These are phyloP conservation scores for Protomyctophum bolini DNA, from an alignment of 2,113 vertebrate species.

Conservation along the genomic window DNA sequence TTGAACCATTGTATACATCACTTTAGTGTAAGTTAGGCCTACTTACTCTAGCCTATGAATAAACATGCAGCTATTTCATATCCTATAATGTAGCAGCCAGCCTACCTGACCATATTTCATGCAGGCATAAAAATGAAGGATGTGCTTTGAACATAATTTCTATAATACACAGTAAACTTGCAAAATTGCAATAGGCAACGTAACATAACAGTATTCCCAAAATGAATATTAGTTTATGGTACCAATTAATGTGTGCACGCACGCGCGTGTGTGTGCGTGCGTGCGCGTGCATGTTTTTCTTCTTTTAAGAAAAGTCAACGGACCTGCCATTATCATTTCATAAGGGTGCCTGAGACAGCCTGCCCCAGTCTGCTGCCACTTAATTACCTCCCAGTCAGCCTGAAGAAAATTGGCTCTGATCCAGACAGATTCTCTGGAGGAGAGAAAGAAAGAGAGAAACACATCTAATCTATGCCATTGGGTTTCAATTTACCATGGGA, in stretches of 20 bases:
- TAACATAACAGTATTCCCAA: too few relatives aligned
- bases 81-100: background rate
- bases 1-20: too few relatives aligned
- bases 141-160: background rate
- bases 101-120: background rate
- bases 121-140: background rate
- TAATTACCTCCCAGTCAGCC: constrained; percentile 73
- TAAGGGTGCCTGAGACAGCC: constrained; percentile 66
- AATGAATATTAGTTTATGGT: background rate
- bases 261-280: background rate
- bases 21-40: too few relatives aligned
- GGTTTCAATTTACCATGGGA: constrained; percentile 59
- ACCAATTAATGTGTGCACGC: background rate
- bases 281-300: background rate
- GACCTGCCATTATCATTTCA: constrained; percentile 56
- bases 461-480: constrained; percentile 58
- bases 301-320: constrained; percentile 37
- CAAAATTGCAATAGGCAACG: too few relatives aligned
- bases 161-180: background rate
- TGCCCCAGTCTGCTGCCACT: constrained; percentile 70
- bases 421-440: constrained; percentile 64
- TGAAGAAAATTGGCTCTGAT: constrained; percentile 66
- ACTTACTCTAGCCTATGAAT: background rate
- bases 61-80: too few relatives aligned
- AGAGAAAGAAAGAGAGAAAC: constrained; percentile 25